Evolutionary conservation across 2,797 vertebrate genomes (phyloP), one percentile per base, ranked within the genome.

Genomic region (Holocentrus rufus): DNA sequence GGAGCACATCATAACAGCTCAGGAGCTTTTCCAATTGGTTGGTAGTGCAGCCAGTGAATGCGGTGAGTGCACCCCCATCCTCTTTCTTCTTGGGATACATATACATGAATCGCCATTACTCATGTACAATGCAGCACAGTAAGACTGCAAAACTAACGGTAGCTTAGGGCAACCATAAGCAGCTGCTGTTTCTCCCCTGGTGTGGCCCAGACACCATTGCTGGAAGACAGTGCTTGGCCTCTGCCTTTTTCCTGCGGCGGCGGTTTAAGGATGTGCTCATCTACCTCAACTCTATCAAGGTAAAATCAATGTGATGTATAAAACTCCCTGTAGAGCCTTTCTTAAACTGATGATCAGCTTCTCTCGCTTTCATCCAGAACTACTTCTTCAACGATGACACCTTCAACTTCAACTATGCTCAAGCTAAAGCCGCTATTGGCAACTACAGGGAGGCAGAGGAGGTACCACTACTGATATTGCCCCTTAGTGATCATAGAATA

Each of bases 231-330:
- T 96, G 95, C 77, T 96, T 97, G 95, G 95, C 96, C 46, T 95
- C 96, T 34, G 96, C 93, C 78, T 96, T 95, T 86, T 96, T 97
- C 83, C 91, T 97, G 69, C 93, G 95, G 49, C 94, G 89, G 56
- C 95, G 96, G 68, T 97, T 97, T 92, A 93, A 93, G 82, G 95
- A 96, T 75, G 95, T 96, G 56, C 92, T 97, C 66, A 93, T 95
- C 80, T 96, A 97, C 88, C 95, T 97, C 85, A 95, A 95, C 86
- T 96, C 96, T 36, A 92, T 96, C 87, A 96, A 96, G 95, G 96
- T 96, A 77, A 87, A 92, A 91, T 68, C 62, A 52, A 20, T 2
- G 44, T n/a, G 18, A 50, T 17, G 4, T 23, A 17, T 17, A 10
- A 64, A 11, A 52, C 20, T 34, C 30, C 30, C 15, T 18, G 25